phyloP scores from a whole-genome alignment of 2,113 vertebrate genomes.

The Oenanthe oenanthe region DNA sequence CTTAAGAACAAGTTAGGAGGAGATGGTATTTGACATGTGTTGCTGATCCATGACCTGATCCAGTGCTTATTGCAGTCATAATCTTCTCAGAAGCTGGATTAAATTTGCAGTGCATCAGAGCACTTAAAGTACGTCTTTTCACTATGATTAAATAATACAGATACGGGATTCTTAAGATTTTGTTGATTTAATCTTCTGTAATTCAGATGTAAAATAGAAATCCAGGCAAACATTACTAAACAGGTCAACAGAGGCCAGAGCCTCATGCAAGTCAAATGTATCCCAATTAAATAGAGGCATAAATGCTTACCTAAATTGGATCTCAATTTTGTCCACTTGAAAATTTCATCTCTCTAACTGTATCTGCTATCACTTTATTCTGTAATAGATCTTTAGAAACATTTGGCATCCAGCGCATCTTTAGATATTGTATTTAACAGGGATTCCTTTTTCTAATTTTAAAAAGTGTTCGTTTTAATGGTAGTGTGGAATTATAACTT shows the following conservation, averaged over 20 bases:
- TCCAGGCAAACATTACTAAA: not conserved
- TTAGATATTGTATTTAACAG: not conserved
- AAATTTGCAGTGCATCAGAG: not conserved
- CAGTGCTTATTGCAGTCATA: not conserved
- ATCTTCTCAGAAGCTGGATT: not conserved
- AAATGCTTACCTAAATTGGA: not conserved
- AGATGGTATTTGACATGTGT: not conserved
- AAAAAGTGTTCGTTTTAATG: not conserved
- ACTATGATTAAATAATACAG: not conserved
- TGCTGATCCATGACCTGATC: not conserved
- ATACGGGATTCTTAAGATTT: not conserved
- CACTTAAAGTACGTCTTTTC: not conserved
- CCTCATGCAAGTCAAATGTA: not conserved
- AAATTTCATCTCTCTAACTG: not conserved
- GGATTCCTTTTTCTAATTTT: not conserved
- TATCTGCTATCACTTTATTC: not conserved
- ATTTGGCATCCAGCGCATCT: not conserved
- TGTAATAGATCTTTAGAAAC: not conserved
- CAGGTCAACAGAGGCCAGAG: not conserved
- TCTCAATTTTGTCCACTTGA: not conserved
- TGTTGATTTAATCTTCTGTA: not conserved
- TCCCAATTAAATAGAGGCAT: not conserved
- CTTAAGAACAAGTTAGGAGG: not conserved
- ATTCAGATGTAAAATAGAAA: not conserved
- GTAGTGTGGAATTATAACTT: not conserved